These are phyloP conservation scores for Pseudolycoriella hygida DNA, from an alignment of 2,888 invertebrate genomes.

Conservation along the genomic window DNA sequence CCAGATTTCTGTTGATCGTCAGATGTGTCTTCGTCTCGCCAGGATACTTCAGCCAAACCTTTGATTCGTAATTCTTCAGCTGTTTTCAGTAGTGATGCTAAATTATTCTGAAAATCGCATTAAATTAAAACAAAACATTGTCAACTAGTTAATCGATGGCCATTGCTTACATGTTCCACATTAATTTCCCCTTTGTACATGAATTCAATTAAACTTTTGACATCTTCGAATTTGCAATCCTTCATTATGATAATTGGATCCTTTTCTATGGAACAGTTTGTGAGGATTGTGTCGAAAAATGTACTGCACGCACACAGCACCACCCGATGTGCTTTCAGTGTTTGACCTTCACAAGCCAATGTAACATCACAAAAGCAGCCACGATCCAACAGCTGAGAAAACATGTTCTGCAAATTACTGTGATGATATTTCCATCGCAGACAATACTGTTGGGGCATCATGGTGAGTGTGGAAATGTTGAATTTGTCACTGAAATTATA, in stretches of 20 bases:
- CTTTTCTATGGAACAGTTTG: slow-evolving; percentile 55
- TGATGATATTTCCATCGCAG: slow-evolving; percentile 87
- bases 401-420: slow-evolving; percentile 77
- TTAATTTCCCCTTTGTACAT: slow-evolving; percentile 95
- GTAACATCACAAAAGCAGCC: slow-evolving; percentile 85
- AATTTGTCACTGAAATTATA: too few species aligned
- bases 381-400: slow-evolving; percentile 67
- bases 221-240: slow-evolving; percentile 79
- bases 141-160: neutral
- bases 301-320: slow-evolving; percentile 86
- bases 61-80: slow-evolving; percentile 85
- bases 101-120: slow-evolving; percentile 47
- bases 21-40: slow-evolving; percentile 42
- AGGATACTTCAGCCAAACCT: slow-evolving; percentile 77
- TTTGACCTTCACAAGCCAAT: slow-evolving; percentile 68
- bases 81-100: slow-evolving; percentile 74
- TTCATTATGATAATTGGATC: slow-evolving; percentile 74
- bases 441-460: slow-evolving; percentile 81
- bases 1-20: neutral
- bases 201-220: slow-evolving; percentile 78
- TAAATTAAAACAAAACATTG: neutral
- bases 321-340: slow-evolving; percentile 64
- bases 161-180: slow-evolving; percentile 75
- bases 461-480: slow-evolving; percentile 18
- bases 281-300: slow-evolving; percentile 73